Conservation (phyloP, 2,888 invertebrate species). For the Trissolcus brochymenae region DNA sequence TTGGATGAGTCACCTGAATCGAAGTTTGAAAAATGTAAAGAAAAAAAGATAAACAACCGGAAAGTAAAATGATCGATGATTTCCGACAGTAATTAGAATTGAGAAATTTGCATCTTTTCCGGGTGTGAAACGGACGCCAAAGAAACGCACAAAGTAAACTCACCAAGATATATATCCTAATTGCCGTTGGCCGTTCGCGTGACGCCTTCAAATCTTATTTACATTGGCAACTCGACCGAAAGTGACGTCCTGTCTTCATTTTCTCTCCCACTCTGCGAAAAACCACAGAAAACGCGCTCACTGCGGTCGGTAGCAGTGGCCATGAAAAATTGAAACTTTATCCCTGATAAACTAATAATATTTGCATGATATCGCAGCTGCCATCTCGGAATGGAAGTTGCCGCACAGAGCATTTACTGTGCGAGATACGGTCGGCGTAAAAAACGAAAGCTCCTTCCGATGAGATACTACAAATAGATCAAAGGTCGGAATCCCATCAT, state of each 20-base stretch:
- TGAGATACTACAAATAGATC: constrained; percentile 58
- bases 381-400: constrained; percentile 42
- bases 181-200: constrained; percentile 15
- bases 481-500: constrained; percentile 55
- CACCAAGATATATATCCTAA: constrained; percentile 12
- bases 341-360: constrained; percentile 1
- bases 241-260: not conserved
- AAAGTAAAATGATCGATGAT: no score
- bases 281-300: not conserved
- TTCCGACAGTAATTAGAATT: no score
- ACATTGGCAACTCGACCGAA: constrained; percentile 14
- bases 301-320: not conserved
- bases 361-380: constrained; percentile 22
- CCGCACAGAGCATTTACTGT: constrained; percentile 41
- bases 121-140: constrained; percentile 2
- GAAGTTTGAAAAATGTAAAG: no score
- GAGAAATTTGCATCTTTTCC: no score
- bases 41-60: no score
- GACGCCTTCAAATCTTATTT: constrained; percentile 16
- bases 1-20: no score
- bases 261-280: not conserved
- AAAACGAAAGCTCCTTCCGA: constrained; percentile 35
- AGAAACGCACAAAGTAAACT: constrained; percentile 13
- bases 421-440: constrained; percentile 13
- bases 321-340: constrained; percentile 9